These are phyloP conservation scores for Scopus umbretta DNA, from an alignment of 2,113 vertebrate genomes.

Conservation along the genomic window DNA sequence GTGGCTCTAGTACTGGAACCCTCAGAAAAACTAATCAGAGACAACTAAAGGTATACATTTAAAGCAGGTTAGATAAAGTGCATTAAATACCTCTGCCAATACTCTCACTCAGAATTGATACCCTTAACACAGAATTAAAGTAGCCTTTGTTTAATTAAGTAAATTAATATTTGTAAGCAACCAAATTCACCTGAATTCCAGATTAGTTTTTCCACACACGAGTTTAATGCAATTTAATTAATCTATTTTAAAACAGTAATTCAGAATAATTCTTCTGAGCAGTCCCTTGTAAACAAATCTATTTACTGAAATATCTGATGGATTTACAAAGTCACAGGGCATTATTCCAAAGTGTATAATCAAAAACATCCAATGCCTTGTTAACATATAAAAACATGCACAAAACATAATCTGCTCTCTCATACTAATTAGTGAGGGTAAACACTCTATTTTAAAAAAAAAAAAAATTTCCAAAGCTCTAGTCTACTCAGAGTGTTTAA, in stretches of 20 bases:
- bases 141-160: conserved; percentile 21
- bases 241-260: conserved; percentile 22
- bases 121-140: background rate
- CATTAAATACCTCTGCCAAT: background rate
- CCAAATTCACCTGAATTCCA: conserved; percentile 11
- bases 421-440: background rate
- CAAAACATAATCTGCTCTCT: background rate
- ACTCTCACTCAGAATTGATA: background rate
- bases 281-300: background rate
- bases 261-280: background rate
- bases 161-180: conserved; percentile 40
- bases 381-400: background rate
- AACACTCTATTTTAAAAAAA: background rate
- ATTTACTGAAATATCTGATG: background rate
- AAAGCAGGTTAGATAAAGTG: background rate
- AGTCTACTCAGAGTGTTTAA: background rate
- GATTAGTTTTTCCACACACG: background rate
- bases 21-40: background rate
- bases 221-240: conserved; percentile 12
- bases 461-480: background rate
- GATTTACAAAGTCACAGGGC: background rate
- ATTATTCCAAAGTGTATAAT: background rate
- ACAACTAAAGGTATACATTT: background rate
- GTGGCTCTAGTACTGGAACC: background rate
- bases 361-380: background rate